Evolutionary conservation across 2,888 invertebrate genomes (phyloP), one percentile per base, ranked within the genome.

Genomic region (Hyalella azteca): DNA sequence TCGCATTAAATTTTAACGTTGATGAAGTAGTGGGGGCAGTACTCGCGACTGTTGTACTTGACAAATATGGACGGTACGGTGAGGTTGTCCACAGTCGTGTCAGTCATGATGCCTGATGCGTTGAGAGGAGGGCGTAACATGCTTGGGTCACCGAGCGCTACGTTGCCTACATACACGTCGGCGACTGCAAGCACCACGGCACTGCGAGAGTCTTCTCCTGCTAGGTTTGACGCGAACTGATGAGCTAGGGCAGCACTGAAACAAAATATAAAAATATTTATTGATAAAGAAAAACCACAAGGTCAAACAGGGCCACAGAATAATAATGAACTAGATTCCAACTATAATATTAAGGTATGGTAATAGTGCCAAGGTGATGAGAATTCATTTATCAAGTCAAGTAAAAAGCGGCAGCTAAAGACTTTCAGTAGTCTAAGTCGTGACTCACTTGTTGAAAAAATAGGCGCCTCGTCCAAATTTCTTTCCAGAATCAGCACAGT

Each of bases 11-110:
- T 36, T 29, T 75, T 75, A 26, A 75, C 11, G 45, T 75, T 41
- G 75, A 75, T 75, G 75, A 75, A 75, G 36, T 75, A 75, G 36
- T 45, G 75, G 45, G 75, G 75, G 45, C 75, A 75, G 29, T 45
- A 45, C 45, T 75, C 75, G 19, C 22, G 26, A 22, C 19, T 75
- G 75, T 41, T 75, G n/a, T 45, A 75, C n/a, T 75, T 75, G 41
- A 75, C 75, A 45, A 75, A 75, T 26, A 75, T 75, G 11, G 40
- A 41, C 22, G 75, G 75, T 26, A 45, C 36, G 22, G 40, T 29
- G 13, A 75, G 75, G 36, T 75, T 39, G 45, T 75, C 36, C 41
- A 75, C 75, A 41, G 75, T 45, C 7, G 75, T 75, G 45, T 75
- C 75, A 5, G 41, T 41, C 26, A 41, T 15, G 3, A n/a, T 19